Evolutionary conservation across 2,888 invertebrate genomes (phyloP), one percentile per base, ranked within the genome.

Genomic region (Proisotoma minuta): DNA sequence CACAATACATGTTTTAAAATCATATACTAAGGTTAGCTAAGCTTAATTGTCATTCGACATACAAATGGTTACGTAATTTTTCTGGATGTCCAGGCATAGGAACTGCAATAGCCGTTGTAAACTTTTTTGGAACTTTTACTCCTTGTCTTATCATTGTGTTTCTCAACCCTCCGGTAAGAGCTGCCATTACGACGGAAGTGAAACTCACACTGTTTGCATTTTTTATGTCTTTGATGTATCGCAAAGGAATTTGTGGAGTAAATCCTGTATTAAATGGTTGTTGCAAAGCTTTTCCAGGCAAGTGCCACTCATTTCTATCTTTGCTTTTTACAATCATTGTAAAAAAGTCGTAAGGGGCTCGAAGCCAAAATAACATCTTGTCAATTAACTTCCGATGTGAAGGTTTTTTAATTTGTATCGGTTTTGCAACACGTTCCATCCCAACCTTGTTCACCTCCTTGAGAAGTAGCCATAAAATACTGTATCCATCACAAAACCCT

Each of bases 31-130:
- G 8, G 8, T 8, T 34, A 8, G 34, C 34, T 15, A 8, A 10
- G 8, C 34, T 34, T 34, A 10, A 10, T 10, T 10, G 15, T 34
- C 15, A 15, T 34, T 8, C 12, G 39, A 57, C 59, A 62, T 66
- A 68, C 68, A 69, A 69, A 51, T 69, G 68, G 56, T 69, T 71
- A 26, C 65, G 49, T 18, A 68, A 47, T 53, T 68, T 69, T 1
- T 34, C 24, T 3, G 69, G 69, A 66, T 69, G 71, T n/a, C 59
- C 60, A 8, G 69, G 69, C 66, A 69, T 68, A 3, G 69, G 69
- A 18, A 69, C 59, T 1, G 71, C 66, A 5, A 68, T 57, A 2
- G 62, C 69, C 4, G 66, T 63, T 15, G 56, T 62, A 59, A 71
- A 63, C 28, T 59, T 56, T 5, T 49, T 10, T 0, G 71, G 71